phyloP scores from a whole-genome alignment of 2,888 invertebrate genomes.

The Gandaritis pyraliata region DNA sequence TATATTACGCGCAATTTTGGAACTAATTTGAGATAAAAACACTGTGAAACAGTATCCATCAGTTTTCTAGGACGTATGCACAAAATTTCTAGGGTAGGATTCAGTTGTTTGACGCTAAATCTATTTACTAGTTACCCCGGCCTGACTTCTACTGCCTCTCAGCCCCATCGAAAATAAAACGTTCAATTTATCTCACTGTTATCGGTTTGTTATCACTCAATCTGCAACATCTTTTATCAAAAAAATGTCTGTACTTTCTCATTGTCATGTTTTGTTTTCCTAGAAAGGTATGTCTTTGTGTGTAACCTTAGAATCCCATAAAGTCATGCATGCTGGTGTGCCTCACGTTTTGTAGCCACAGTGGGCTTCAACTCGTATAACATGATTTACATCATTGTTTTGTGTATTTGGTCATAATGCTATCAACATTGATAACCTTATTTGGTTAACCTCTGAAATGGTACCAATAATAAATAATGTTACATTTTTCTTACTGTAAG shows the following conservation, averaged over 20 bases:
- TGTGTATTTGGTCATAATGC: background rate
- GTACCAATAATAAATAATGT: too few species aligned
- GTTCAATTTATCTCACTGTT: constrained; percentile 69
- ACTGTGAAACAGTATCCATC: constrained; percentile 33
- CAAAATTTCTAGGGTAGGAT: constrained; percentile 43
- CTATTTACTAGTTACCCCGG: constrained; percentile 27
- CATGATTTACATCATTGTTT: constrained; percentile 40
- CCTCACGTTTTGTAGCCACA: constrained; percentile 16
- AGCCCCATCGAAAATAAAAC: constrained; percentile 51
- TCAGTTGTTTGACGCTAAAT: background rate
- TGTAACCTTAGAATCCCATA: constrained; percentile 15
- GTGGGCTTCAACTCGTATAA: constrained; percentile 30
- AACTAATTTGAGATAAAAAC: constrained; percentile 39
- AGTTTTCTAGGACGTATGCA: constrained; percentile 18
- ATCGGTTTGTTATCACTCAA: constrained; percentile 72
- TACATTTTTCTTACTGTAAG: too few species aligned
- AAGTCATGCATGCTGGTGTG: constrained; percentile 32
- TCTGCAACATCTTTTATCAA: constrained; percentile 64
- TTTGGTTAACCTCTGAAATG: background rate
- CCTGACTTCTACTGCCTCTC: constrained; percentile 37
- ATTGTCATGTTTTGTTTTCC: constrained; percentile 72
- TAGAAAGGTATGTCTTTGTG: constrained; percentile 67
- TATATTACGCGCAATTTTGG: constrained; percentile 57
- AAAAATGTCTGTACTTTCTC: constrained; percentile 47
- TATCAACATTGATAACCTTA: constrained; percentile 4